Conservation (phyloP, 1,140 invertebrate genomes). For the Phymastichus coffea region DNA sequence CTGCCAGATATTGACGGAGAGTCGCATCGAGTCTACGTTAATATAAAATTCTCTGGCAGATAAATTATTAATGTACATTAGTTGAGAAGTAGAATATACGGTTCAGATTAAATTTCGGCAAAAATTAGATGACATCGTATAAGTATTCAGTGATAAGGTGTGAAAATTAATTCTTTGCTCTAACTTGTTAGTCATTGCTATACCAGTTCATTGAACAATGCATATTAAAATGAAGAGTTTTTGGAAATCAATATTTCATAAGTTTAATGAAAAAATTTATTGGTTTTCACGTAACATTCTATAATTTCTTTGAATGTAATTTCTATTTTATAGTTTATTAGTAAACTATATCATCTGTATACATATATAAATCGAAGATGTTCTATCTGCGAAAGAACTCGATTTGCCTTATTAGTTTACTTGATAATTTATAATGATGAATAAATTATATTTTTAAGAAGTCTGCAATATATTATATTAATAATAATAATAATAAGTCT, state of each 20-base stretch:
- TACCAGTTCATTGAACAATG: no score
- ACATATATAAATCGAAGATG: conserved; percentile 12
- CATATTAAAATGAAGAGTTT: no score
- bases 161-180: no score
- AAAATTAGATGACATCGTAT: no score
- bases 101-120: conserved; percentile 8
- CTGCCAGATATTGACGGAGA: conserved; percentile 54
- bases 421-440: conserved; percentile 4
- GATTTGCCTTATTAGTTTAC: conserved; percentile 22
- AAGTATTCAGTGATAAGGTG: no score
- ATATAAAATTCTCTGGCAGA: not conserved
- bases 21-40: conserved; percentile 17
- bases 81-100: conserved; percentile 9
- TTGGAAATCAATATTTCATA: no score
- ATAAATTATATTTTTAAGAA: conserved; percentile 7
- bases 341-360: conserved; percentile 20
- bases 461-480: conserved; percentile 8
- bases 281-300: no score
- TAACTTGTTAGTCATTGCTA: no score
- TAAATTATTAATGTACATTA: conserved; percentile 2
- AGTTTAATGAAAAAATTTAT: no score
- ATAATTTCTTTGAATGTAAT: no score
- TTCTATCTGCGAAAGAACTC: conserved; percentile 8
- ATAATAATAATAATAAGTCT: not conserved
- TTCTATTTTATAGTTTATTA: no score